Evolutionary conservation across 2,888 invertebrate species (phyloP), one percentile per base, ranked within the genome.

Genomic region (Palloptera scutellata): DNA sequence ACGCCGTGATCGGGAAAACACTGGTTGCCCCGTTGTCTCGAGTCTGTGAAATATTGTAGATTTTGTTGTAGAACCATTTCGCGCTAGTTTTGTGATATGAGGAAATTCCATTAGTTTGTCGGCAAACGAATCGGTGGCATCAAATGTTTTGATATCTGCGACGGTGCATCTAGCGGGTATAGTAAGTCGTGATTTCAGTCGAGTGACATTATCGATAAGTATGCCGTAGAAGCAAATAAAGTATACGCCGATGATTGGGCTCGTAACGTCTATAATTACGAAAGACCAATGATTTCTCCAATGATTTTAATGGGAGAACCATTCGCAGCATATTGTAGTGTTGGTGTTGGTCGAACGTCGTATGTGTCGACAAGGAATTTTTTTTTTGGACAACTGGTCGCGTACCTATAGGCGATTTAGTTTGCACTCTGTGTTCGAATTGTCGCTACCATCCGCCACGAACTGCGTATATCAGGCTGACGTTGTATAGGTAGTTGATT

Each of bases 1-100:
- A n/a, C 76, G 72, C 10, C 72, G 64, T 42, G 74, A 68, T 17
- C 62, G 54, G 2, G 64, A 42, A 66, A 67, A 65, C 17, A 67
- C 65, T 17, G 65, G 66, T 8, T 30, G 41, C 1, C 64, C 57
- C n/a, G 52, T 62, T 12, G 64, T 67, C 8, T 42, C 57, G 11
- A 64, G 66, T 5, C 45, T 57, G 8, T 69, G 66, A 30, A 30
- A 30, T 30, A 30, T 15, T 48, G 48, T 15, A n/a, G n/a, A n/a
- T n/a, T n/a, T n/a, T n/a, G n/a, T n/a, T n/a, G n/a, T n/a, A n/a
- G n/a, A 48, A 4, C 48, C 4, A 15, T n/a, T n/a, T n/a, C n/a
- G n/a, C n/a, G n/a, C n/a, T n/a, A n/a, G n/a, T n/a, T n/a, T n/a
- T n/a, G n/a, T n/a, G n/a, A n/a, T n/a, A 48, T n/a, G 8, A 4